These are phyloP conservation scores for Drosophila tropicalis DNA, from an alignment of 1,140 invertebrate genomes.

Conservation along the genomic window DNA sequence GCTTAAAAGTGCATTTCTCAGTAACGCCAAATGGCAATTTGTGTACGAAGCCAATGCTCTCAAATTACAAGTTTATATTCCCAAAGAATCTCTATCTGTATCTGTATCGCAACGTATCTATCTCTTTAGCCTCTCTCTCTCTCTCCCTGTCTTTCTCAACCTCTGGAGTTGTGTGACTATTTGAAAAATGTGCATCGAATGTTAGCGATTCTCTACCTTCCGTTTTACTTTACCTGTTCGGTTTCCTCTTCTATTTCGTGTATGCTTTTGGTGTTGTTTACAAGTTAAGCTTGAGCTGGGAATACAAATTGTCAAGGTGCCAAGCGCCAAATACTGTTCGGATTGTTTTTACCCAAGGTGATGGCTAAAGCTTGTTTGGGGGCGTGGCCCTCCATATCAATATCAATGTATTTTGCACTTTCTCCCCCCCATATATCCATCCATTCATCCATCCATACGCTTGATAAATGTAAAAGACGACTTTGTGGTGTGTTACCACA, in stretches of 20 bases:
- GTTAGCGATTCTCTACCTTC: slow-evolving; percentile 64
- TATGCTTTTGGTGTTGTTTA: slow-evolving; percentile 41
- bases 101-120: slow-evolving; percentile 60
- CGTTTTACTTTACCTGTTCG: slow-evolving; percentile 25
- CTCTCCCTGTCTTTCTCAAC: neutral
- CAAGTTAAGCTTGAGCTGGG: slow-evolving; percentile 43
- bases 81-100: slow-evolving; percentile 41
- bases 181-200: slow-evolving; percentile 75
- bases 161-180: slow-evolving; percentile 35
- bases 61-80: slow-evolving; percentile 50
- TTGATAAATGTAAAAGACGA: slow-evolving; percentile 11
- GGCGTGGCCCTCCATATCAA: slow-evolving; percentile 56
- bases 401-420: slow-evolving; percentile 66
- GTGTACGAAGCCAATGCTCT: slow-evolving; percentile 51
- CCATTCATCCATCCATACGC: neutral
- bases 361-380: slow-evolving; percentile 29
- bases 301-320: slow-evolving; percentile 73
- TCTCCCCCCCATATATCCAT: neutral
- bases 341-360: slow-evolving; percentile 38
- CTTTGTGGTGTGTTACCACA: neutral
- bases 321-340: slow-evolving; percentile 63
- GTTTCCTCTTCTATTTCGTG: neutral
- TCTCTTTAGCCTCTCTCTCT: slow-evolving; percentile 24
- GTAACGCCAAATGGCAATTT: slow-evolving; percentile 76
- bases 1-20: slow-evolving; percentile 80